A percentile compares a stretch with the other conserved stretches of the same genome.
phyloP scores from a whole-genome alignment of 1,140 invertebrate genomes.

The Drosophila setifemur region DNA sequence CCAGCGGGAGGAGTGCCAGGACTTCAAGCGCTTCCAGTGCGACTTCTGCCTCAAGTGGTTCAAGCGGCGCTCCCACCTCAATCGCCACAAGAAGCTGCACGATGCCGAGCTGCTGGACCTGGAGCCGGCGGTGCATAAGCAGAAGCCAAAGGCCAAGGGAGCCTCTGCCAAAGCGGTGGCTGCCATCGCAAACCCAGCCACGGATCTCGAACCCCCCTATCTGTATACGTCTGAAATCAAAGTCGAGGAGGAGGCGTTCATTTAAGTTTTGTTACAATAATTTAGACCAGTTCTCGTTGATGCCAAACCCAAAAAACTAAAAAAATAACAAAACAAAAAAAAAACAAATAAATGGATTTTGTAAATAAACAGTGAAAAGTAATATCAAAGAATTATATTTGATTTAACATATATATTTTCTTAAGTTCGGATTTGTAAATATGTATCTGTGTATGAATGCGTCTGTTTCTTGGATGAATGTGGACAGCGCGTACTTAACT shows the following conservation, averaged over 20 bases:
- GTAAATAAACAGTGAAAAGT: slow-evolving; percentile 44
- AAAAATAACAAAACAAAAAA: neutral
- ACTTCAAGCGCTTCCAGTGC: slow-evolving; percentile 70
- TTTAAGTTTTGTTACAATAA: slow-evolving; percentile 41
- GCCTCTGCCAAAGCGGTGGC: neutral
- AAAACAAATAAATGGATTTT: slow-evolving; percentile 28
- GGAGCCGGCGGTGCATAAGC: slow-evolving; percentile 33
- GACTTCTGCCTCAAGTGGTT: slow-evolving; percentile 68
- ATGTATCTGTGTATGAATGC: slow-evolving; percentile 16
- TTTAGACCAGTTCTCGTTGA: slow-evolving; percentile 67
- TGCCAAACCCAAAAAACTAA: slow-evolving; percentile 58
- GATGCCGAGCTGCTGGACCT: slow-evolving; percentile 34
- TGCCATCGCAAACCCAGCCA: neutral
- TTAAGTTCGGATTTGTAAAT: slow-evolving; percentile 23
- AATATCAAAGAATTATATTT: slow-evolving; percentile 25
- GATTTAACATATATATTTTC: neutral
- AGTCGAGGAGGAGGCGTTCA: slow-evolving; percentile 53
- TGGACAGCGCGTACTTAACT: neutral
- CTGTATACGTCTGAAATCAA: slow-evolving; percentile 49
- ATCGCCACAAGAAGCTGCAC: slow-evolving; percentile 66
- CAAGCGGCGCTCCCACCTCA: slow-evolving; percentile 65
- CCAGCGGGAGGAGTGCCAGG: slow-evolving; percentile 69
- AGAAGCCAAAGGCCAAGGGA: slow-evolving; percentile 13
- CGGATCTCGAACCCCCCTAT: slow-evolving; percentile 38
- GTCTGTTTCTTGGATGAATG: slow-evolving; percentile 10